Base-by-base conservation (phyloP, 1,140 invertebrate genomes). In the Heliconius melpomene region DNA sequence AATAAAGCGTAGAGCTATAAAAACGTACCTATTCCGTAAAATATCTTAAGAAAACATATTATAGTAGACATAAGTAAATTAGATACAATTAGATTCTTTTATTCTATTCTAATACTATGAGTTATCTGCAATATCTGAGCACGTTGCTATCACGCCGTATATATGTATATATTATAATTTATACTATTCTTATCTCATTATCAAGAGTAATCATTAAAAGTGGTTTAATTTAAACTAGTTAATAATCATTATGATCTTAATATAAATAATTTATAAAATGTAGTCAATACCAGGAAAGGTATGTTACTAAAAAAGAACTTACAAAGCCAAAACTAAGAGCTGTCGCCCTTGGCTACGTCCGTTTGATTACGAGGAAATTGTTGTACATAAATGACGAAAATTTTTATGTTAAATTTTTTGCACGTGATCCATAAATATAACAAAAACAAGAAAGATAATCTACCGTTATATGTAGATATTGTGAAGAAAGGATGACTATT, bases 171-270 rank as follows among this genome's bases (percentile, higher is more conserved):
- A 5, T 46, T 46, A 40, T 60, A n/a, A 29, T 29, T 29, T 29
- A 57, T 57, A 57, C n/a, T 3, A 57, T 36, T 26, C 54, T 18
- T 57, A 66, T 9, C 23, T 66, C 60, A 66, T 66, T 66, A 66
- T 16, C n/a, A 29, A 16, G 5, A 66, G 6, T 29, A 29, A 13
- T 60, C 29, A 26, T 66, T 29, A 66, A 66, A 23, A 66, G 11
- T 9, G 13, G 26, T 66, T 66, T 29, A 66, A 66, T 66, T 66
- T 29, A 66, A 66, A 66, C 60, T 66, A 66, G 60, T 66, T 60
- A 60, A 2, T 60, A 23, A 60, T 60, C 3, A 60, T 60, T 60
- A 66, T 66, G 16, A 18, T 66, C 8, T 66, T 16, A 66, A 26
- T 66, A 66, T 29, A 66, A 29, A 29, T 18, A 66, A 26, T 6